Evolutionary conservation across 1,140 invertebrate genomes (phyloP).

Genomic region (Zaprionus davidi): DNA sequence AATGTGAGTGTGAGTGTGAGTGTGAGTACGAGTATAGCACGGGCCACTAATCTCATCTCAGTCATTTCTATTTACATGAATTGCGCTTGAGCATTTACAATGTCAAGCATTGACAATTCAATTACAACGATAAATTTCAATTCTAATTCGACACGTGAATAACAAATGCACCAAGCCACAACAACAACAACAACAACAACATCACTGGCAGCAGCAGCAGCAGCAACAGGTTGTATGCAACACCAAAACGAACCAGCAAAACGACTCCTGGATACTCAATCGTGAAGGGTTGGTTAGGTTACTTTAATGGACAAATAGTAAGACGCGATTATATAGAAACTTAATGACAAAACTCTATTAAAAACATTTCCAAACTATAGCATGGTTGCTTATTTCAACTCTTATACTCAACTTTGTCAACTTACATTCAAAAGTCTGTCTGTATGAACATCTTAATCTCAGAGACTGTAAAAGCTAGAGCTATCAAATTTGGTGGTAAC

Average conservation of each 20-base stretch:
- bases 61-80: conserved; percentile 50
- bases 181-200: not conserved
- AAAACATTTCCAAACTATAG: too few species aligned
- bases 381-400: too few species aligned
- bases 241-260: not conserved
- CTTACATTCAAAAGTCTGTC: too few species aligned
- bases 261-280: not conserved
- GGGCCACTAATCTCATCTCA: conserved; percentile 33
- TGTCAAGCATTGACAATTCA: conserved; percentile 55
- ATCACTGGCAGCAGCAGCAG: not conserved
- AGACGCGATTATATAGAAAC: too few species aligned
- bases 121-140: conserved; percentile 56
- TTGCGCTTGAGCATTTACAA: conserved; percentile 52
- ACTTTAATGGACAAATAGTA: not conserved
- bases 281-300: not conserved
- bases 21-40: not conserved
- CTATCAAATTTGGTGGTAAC: too few species aligned
- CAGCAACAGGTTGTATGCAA: conserved; percentile 1
- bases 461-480: too few species aligned
- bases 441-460: too few species aligned
- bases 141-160: conserved; percentile 55
- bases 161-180: conserved; percentile 37
- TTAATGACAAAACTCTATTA: too few species aligned
- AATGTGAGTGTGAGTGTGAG: not conserved
- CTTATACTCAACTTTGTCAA: too few species aligned